phyloP scores from a whole-genome alignment of 2,113 vertebrate genomes.

The Athene cunicularia region DNA sequence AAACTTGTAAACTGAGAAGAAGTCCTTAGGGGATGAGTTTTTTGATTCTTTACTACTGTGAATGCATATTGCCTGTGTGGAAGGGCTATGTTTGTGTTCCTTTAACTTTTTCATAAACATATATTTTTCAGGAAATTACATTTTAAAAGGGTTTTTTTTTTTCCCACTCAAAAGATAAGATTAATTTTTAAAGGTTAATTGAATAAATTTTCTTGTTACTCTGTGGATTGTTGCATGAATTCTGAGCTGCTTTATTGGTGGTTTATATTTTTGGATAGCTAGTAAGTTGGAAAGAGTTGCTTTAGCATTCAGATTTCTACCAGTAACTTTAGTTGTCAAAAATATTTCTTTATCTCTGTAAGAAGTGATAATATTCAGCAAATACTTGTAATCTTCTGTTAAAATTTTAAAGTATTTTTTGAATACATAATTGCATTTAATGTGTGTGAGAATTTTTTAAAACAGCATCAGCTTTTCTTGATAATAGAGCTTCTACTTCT shows the following conservation, averaged over 20 bases:
- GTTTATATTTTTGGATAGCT: background rate
- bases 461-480: background rate
- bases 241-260: background rate
- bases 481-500: background rate
- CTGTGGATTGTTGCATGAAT: background rate
- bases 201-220: background rate
- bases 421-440: background rate
- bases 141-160: background rate
- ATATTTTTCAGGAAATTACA: background rate
- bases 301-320: background rate
- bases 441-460: background rate
- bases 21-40: fast-evolving
- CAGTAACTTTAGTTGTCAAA: background rate
- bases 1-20: background rate
- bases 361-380: background rate
- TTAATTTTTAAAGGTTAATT: background rate
- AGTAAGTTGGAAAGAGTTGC: background rate
- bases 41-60: background rate
- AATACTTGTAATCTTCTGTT: background rate
- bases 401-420: background rate
- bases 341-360: background rate
- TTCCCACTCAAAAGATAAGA: background rate
- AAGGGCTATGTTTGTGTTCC: background rate
- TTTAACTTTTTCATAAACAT: background rate
- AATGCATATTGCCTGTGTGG: background rate